A percentile compares a stretch with the other conserved stretches of the same genome.
Evolutionary conservation across 2,888 invertebrate genomes (phyloP).

Genomic region (Dione juno): DNA sequence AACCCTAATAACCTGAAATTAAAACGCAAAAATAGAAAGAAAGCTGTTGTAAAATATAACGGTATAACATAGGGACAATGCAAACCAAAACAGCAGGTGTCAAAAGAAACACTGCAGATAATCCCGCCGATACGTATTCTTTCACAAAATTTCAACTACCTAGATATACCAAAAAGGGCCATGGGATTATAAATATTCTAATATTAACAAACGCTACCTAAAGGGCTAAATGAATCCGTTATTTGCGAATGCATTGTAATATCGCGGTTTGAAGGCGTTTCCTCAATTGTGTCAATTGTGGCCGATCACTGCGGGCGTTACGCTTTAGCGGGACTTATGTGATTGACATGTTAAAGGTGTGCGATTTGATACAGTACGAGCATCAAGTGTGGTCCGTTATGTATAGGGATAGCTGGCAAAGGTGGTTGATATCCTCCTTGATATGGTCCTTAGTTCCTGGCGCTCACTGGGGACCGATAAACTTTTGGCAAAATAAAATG

Average conservation of each 20-base stretch:
- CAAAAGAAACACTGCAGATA: constrained; percentile 33
- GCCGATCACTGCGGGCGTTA: constrained; percentile 44
- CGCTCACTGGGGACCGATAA: constrained; percentile 8
- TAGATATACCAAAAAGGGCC: not conserved
- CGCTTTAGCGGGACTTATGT: constrained; percentile 44
- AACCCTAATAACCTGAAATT: not conserved
- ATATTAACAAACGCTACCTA: constrained; percentile 12
- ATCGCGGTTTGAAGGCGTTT: constrained; percentile 53
- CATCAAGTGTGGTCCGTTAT: constrained; percentile 47
- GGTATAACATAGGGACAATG: constrained; percentile 14
- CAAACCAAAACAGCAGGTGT: constrained; percentile 40
- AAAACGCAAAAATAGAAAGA: not conserved
- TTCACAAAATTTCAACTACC: not conserved
- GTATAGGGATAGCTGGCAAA: not conserved
- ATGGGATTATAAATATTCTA: constrained; percentile 6
- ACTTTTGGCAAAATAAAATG: no score
- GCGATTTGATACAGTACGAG: constrained; percentile 40
- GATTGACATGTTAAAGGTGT: constrained; percentile 55
- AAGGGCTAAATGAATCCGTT: constrained; percentile 40
- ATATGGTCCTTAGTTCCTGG: not conserved
- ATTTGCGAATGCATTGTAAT: constrained; percentile 37
- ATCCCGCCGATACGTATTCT: constrained; percentile 22
- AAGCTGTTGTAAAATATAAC: constrained; percentile 1
- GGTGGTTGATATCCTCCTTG: not conserved
- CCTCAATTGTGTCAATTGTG: constrained; percentile 68